A percentile compares a stretch with the other conserved stretches of the same genome.
Evolutionary conservation across 2,113 vertebrate species (phyloP).

Genomic region (Astur gentilis): DNA sequence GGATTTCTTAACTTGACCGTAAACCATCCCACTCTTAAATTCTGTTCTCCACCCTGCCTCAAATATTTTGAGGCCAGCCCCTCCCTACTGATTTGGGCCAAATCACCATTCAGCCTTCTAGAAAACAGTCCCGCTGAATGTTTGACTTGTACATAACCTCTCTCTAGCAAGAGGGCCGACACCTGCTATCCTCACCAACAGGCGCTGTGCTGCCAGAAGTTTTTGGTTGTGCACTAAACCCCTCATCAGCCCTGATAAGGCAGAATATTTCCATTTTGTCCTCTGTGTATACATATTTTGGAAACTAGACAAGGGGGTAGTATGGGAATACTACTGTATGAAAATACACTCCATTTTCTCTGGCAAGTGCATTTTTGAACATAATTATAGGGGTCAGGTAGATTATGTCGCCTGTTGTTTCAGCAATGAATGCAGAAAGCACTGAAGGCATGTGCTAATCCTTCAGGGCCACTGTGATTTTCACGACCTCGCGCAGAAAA

Average conservation of each 20-base stretch:
- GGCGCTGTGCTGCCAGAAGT: fast-evolving
- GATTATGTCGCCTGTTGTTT: not conserved
- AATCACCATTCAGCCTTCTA: not conserved
- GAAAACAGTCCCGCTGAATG: not conserved
- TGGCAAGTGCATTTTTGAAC: not conserved
- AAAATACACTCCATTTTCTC: not conserved
- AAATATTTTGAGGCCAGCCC: not conserved
- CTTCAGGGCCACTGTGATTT: not conserved
- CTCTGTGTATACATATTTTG: fast-evolving
- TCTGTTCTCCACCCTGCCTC: not conserved
- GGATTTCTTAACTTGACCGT: not conserved
- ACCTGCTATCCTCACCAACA: not conserved
- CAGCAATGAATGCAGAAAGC: not conserved
- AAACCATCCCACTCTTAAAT: not conserved
- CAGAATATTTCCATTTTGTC: fast-evolving
- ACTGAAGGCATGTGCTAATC: not conserved
- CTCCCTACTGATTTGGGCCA: not conserved
- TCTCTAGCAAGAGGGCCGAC: not conserved
- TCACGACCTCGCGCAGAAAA: not conserved
- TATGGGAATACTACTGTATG: no score
- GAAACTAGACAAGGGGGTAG: not conserved
- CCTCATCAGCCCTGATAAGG: not conserved
- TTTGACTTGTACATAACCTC: not conserved
- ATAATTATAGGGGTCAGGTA: fast-evolving
- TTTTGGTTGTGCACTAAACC: fast-evolving